phyloP scores from a whole-genome alignment of 2,797 vertebrate genomes.

The Tiaroga cobitis region DNA sequence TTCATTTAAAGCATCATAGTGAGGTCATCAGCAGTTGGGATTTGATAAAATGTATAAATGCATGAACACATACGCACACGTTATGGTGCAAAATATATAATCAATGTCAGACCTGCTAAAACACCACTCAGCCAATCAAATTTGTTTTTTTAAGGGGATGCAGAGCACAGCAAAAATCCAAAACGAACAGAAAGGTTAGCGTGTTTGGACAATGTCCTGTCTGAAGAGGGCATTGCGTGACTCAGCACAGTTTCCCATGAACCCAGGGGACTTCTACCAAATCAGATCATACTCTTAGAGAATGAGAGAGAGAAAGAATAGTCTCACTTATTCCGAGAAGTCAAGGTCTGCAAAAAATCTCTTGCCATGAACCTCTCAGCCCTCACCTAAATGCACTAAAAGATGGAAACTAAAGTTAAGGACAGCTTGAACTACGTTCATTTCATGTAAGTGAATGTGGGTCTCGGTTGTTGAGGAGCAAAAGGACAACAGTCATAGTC shows the following conservation, averaged over 20 bases:
- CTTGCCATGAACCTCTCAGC: background rate
- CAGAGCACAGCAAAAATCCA: background rate
- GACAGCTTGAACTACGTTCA: background rate
- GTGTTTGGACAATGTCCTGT: constrained; percentile 20
- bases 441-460: background rate
- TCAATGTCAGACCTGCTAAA: background rate
- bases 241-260: constrained; percentile 44
- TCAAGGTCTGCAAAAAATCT: constrained; percentile 15
- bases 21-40: background rate
- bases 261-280: constrained; percentile 45
- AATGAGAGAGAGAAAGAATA: constrained; percentile 21
- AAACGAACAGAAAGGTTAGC: background rate
- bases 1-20: background rate
- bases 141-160: background rate
- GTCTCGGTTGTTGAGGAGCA: background rate
- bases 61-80: background rate
- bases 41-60: background rate
- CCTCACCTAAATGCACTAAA: background rate
- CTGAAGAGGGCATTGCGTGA: constrained; percentile 37
- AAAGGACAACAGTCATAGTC: background rate
- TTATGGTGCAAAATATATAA: background rate
- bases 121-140: background rate
- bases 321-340: background rate
- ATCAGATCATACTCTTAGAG: constrained; percentile 47
- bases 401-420: background rate